Evolutionary conservation across 2,797 vertebrate genomes (phyloP), one percentile per base, ranked within the genome.

Genomic region (Craterocephalus amniculus): DNA sequence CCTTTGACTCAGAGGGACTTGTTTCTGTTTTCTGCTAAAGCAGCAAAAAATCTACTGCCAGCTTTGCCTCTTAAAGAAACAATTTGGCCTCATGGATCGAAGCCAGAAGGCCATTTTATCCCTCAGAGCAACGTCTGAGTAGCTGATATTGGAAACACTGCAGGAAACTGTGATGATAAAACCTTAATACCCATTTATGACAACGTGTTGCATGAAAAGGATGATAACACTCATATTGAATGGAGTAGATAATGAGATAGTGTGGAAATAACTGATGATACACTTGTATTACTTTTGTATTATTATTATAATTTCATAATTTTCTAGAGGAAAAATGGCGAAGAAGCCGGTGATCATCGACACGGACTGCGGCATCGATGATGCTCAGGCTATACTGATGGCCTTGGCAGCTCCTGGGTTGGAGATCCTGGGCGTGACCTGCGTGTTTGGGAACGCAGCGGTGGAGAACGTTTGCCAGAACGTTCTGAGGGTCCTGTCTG

Each of bases 291-390:
- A 8, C 7, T 12, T 55, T 48, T 48, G 7, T n/a, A 9, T 16
- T 55, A 4, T 29, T 55, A 2, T 18, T 29, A 3, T 32, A n/a
- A 54, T 54, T 18, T 20, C 18, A 6, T 27, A 8, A 32, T 51
- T 4, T 40, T 38, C 1, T 69, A 83, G 74, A 11, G 1, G 10
- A 12, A 1, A 20, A 75, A 95, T 95, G 94, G 70, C 81, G 1
- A 83, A 92, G 78, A 95, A 92, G 83, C 63, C 90, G 86, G 55
- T 95, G 71, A 87, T 95, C 63, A 91, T 95, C 11, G 95, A 95
- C 85, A 94, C 93, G 0, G 95, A 95, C 88, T 93, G 94, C 24
- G 95, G 95, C 57, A 94, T 95, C 7, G 95, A 95, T 0, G 95
- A 95, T 8, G 95, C 95, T 45, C 94, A 94, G 88, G 94, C 94